phyloP scores from a whole-genome alignment of 1,140 invertebrate species.

The Notospermus geniculatus region DNA sequence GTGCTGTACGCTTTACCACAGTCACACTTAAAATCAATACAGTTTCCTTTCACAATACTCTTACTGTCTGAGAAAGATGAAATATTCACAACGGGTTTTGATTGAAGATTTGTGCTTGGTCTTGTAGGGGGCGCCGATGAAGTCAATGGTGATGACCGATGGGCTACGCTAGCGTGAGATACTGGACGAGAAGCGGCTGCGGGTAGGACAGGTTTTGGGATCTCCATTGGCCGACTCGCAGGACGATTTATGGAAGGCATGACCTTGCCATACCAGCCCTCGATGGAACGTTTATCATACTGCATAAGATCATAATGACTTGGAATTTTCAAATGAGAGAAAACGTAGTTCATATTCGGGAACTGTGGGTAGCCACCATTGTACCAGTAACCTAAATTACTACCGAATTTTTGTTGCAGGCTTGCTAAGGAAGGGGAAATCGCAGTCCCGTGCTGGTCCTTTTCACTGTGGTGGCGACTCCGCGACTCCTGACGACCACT shows the following conservation, averaged over 20 bases:
- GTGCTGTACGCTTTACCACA: slow-evolving; percentile 44
- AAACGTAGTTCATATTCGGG: not conserved
- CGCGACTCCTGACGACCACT: too few relatives aligned
- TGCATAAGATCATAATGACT: not conserved
- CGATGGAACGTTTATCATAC: not conserved
- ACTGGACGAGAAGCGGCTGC: too few relatives aligned
- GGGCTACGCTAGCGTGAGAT: too few relatives aligned
- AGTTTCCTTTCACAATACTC: too few relatives aligned
- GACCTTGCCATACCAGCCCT: not conserved
- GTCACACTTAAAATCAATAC: slow-evolving; percentile 30
- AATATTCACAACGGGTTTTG: too few relatives aligned
- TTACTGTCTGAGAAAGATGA: too few relatives aligned
- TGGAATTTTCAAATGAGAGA: slow-evolving; percentile 1
- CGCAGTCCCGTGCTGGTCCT: not conserved
- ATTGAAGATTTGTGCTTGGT: too few relatives aligned
- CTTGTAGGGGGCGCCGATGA: too few relatives aligned
- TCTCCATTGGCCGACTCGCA: too few relatives aligned
- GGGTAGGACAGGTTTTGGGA: too few relatives aligned
- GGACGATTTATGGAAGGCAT: too few relatives aligned
- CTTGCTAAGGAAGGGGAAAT: not conserved
- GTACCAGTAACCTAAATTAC: slow-evolving; percentile 1
- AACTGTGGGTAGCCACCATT: not conserved
- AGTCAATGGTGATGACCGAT: too few relatives aligned
- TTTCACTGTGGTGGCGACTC: not conserved
- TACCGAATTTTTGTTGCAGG: slow-evolving; percentile 8